Evolutionary conservation across 2,888 invertebrate species (phyloP).

Genomic region (Steromphala cineraria): DNA sequence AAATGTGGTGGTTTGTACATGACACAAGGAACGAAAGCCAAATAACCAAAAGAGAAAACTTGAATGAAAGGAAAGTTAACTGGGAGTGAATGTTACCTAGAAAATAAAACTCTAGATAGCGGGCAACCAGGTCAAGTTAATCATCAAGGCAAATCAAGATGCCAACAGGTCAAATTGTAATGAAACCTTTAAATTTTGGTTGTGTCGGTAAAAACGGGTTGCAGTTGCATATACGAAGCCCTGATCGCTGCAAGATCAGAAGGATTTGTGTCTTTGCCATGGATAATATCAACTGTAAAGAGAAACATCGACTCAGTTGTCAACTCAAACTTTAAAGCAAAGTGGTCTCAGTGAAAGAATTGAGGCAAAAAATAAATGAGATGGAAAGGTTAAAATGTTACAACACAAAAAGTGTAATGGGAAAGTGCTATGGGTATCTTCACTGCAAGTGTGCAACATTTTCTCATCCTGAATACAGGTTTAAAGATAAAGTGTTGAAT

Average conservation of each 20-base stretch:
- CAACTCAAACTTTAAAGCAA: background rate
- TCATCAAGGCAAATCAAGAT: constrained; percentile 5
- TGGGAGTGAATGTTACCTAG: background rate
- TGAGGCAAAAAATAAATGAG: background rate
- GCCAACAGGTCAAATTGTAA: background rate
- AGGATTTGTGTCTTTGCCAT: constrained; percentile 21
- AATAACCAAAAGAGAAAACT: background rate
- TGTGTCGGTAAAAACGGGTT: constrained; percentile 16
- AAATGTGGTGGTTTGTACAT: too few species aligned
- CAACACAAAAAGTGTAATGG: too few species aligned
- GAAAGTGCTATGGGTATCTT: too few species aligned
- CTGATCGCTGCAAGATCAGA: constrained; percentile 23
- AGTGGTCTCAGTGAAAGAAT: background rate
- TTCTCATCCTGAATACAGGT: too few species aligned
- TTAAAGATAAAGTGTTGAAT: too few species aligned
- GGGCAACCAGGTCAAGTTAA: background rate
- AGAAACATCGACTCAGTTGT: constrained; percentile 4
- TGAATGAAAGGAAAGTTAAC: background rate
- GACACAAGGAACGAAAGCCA: background rate
- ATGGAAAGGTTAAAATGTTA: too few species aligned
- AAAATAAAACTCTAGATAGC: background rate
- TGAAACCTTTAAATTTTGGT: constrained; percentile 19
- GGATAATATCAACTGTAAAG: constrained; percentile 23
- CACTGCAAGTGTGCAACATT: too few species aligned
- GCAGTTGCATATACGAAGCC: constrained; percentile 25